Base-by-base conservation (phyloP, 2,888 invertebrate species). In the Sinodicranocentrus sp. region DNA sequence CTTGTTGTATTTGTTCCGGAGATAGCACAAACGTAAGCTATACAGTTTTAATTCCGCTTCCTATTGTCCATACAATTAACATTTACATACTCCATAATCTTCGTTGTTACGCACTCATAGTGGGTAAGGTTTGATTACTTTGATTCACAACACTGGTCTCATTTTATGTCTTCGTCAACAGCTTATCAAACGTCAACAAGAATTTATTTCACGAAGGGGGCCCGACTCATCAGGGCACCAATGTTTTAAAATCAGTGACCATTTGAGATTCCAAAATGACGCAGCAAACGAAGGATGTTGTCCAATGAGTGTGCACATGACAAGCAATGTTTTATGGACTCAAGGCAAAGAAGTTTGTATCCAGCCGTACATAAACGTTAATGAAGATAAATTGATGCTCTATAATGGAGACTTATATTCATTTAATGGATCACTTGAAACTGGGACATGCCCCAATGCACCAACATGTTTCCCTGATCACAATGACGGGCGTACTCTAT, bases 321-420 rank as follows among this genome's bases (percentile, higher is more conserved):
- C 72, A 10, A 84, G 87, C 43, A 91, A 92, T 90, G 95, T 97
- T 6, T 91, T 98, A 67, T 97, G 97, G 95, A 94, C 96, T 91
- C 96, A 97, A 91, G 98, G 85, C n/a, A 44, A 48, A 8, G 21
- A 25, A 1, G 33, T 48, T 17, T 92, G 92, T 1, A 88, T 89
- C 33, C 98, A 98, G 90, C 98, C 98, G 0, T 87, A 92, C 13
- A 72, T 93, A 26, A 92, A 93, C 90, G 90, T 91, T 10, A 90
- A 92, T 44, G 61, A 63, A n/a, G 91, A 92, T 25, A 94, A 95
- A 85, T 90, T 94, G 73, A 91, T 98, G 76, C 90, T 97, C 23
- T 97, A 95, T 92, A 98, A 98, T 92, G 98, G 98, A 28, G 98
- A 98, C 91, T 93, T 97, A 87, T 98, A 95, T 91, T 77, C 80